Percentiles rank a stretch among this genome's conserved stretches.
Conservation (phyloP, 2,797 vertebrate genomes). For the Cyprinella venusta region DNA sequence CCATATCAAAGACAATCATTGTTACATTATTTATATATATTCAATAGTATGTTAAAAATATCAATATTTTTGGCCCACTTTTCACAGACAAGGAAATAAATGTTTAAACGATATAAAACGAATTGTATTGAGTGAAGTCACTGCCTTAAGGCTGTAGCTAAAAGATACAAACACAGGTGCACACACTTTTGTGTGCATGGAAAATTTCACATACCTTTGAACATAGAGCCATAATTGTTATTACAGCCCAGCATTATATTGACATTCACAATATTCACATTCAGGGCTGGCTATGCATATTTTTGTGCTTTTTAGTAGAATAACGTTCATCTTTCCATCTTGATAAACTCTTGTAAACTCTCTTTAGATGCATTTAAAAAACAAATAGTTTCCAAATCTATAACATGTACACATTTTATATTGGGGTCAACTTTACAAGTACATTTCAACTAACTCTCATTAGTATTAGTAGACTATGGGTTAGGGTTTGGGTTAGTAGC, state of each 20-base stretch:
- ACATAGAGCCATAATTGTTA: conserved; percentile 20
- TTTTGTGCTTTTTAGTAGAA: too few species aligned
- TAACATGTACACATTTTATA: too few species aligned
- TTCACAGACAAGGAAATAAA: not conserved
- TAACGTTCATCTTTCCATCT: not conserved
- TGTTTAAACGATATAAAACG: not conserved
- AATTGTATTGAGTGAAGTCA: not conserved
- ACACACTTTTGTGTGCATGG: not conserved
- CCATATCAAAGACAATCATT: not conserved
- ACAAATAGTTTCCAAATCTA: too few species aligned
- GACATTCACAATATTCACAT: too few species aligned
- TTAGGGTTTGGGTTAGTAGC: too few species aligned
- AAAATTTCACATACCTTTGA: conserved; percentile 7
- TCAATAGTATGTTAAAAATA: not conserved
- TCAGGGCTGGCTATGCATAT: too few species aligned
- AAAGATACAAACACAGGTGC: not conserved
- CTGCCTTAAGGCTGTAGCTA: not conserved
- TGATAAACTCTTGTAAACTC: too few species aligned
- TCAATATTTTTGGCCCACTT: not conserved
- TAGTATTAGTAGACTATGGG: too few species aligned
- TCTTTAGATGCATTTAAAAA: too few species aligned
- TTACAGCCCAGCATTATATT: conserved; percentile 9
- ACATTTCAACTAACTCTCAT: too few species aligned
- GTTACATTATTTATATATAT: not conserved
- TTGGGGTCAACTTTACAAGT: too few species aligned